These are phyloP conservation scores for Tetramorium simillimum DNA, from an alignment of 1,140 invertebrate genomes.

Conservation along the genomic window DNA sequence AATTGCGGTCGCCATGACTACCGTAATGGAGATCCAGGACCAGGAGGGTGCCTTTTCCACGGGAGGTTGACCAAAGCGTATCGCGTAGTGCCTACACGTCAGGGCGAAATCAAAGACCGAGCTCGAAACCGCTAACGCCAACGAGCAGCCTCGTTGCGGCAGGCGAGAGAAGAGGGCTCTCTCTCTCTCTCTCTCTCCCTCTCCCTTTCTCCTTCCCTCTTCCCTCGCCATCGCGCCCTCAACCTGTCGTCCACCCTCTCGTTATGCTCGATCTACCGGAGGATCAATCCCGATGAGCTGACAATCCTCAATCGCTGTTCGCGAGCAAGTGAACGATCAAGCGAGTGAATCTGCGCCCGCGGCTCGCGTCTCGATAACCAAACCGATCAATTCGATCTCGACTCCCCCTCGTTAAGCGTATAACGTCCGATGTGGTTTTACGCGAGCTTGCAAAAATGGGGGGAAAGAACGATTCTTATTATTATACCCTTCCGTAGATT, in stretches of 20 bases:
- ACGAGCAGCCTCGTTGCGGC: conserved; percentile 62
- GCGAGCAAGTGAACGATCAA: conserved; percentile 53
- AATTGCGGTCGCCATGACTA: conserved; percentile 85
- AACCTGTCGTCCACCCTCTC: conserved; percentile 46
- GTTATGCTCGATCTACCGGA: conserved; percentile 63
- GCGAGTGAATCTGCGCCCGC: conserved; percentile 34
- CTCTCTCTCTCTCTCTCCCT: conserved; percentile 6
- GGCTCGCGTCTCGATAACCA: conserved; percentile 45
- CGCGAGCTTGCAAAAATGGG: not conserved
- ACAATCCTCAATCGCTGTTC: conserved; percentile 46
- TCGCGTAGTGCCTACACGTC: conserved; percentile 77
- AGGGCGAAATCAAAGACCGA: conserved; percentile 82
- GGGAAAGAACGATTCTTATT: not conserved
- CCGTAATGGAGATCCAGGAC: conserved; percentile 83
- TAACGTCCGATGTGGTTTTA: conserved; percentile 42
- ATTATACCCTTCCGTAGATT: not conserved
- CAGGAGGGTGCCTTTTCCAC: conserved; percentile 83
- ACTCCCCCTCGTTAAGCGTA: conserved; percentile 27
- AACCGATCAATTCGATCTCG: conserved; percentile 54
- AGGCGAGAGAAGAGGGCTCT: conserved; percentile 37
- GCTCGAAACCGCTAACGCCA: conserved; percentile 67
- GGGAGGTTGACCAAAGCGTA: conserved; percentile 82
- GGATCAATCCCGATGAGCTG: conserved; percentile 58
- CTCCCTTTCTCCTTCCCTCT: not conserved
- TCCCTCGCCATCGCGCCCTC: not conserved